Base-by-base conservation (phyloP, 2,888 invertebrate species). In the Cryptus viduatorius region DNA sequence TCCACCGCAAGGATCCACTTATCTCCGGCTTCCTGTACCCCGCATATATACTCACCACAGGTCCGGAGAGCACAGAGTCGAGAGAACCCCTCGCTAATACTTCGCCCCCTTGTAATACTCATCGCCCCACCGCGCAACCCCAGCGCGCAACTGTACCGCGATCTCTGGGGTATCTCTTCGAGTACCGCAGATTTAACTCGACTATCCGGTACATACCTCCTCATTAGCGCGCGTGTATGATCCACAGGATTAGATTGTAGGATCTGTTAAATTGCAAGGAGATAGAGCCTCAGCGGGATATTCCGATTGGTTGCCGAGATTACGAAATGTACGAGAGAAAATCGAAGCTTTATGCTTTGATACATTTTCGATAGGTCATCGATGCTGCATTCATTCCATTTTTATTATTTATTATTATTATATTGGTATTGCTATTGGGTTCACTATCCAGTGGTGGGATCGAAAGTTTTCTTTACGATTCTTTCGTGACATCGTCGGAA, bases 1-100 rank as follows among this genome's bases (percentile, higher is more conserved):
- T 71, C 65, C 65, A 79, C 82, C 79, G 71, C 79, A 78, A 84
- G 84, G 82, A 84, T 82, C 84, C 84, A 84, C 84, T 84, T 82
- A 84, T 82, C 84, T 82, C 71, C 53, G 75, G 76, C 71, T 82
- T 82, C 82, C 79, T 79, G 71, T 19, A 29, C 65, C 56, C 68
- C 29, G 24, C 68, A 48, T 68, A 42, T 56, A 71, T 37, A 42
- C 31, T 19, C 37, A 69, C 14, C 50, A 8, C 3, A 16, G 7
- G 46, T 50, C 14, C 37, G 59, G 31, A 50, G 53, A 31, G 48
- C 42, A 8, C 14, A 29, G 14, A 48, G 53, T 10, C 53, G 19
- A n/a, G 31, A 50, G 53, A 31, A 61, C 29, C 69, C 53, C 64
- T 79, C 72, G 75, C 69, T 84, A 65, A 82, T 84, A 84, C 82